Conservation (phyloP, 2,113 vertebrate species). For the Sula dactylatra region DNA sequence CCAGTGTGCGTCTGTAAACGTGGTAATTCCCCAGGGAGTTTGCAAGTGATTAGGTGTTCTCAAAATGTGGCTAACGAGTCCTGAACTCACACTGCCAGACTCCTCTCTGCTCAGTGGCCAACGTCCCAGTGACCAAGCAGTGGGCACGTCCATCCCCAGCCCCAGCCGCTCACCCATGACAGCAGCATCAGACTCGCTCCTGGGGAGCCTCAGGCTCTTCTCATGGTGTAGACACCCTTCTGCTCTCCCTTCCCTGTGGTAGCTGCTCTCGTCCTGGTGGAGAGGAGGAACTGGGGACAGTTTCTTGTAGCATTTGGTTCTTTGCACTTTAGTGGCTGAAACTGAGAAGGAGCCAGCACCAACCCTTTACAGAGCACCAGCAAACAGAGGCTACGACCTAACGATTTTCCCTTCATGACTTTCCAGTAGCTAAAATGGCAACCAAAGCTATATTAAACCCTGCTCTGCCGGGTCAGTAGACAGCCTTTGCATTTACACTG, state of each 20-base stretch:
- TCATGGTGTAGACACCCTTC: background rate
- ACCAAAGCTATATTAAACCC: background rate
- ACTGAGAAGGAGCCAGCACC: background rate
- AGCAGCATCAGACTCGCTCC: background rate
- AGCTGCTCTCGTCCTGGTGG: background rate
- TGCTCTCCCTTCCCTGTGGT: background rate
- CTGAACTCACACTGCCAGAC: background rate
- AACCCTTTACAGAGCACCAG: constrained; percentile 41
- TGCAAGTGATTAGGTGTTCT: background rate
- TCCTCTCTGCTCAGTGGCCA: background rate
- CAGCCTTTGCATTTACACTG: background rate
- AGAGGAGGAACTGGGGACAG: background rate
- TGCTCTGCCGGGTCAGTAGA: background rate
- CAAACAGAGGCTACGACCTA: background rate
- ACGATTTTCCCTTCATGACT: background rate
- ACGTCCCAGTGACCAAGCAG: background rate
- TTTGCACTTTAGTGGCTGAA: background rate
- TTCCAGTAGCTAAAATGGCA: background rate
- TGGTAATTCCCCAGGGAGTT: background rate
- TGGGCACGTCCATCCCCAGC: accelerated
- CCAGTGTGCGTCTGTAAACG: accelerated
- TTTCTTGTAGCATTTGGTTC: constrained; percentile 18
- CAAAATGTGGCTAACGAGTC: background rate
- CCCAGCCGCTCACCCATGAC: accelerated
- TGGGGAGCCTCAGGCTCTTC: background rate